phyloP scores from a whole-genome alignment of 2,113 vertebrate species.

The Rhizomys pruinosus region DNA sequence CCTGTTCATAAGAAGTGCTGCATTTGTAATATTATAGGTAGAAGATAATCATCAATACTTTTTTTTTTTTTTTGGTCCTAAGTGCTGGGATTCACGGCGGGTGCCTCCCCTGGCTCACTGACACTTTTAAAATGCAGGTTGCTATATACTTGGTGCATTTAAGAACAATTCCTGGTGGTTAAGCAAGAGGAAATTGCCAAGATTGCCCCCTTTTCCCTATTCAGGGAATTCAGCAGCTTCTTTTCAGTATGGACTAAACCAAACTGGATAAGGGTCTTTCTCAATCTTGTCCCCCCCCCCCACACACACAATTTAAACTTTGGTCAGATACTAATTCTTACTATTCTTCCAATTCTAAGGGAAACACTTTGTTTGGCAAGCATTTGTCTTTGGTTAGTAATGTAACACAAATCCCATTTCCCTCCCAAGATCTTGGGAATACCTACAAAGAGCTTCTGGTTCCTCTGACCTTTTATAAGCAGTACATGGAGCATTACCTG shows the following conservation, averaged over 20 bases:
- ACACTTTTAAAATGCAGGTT: conserved; percentile 35
- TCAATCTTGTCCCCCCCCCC: not conserved
- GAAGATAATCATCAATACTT: not conserved
- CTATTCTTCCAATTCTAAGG: not conserved
- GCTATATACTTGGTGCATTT: not conserved
- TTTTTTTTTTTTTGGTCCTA: too few relatives aligned
- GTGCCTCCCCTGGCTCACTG: too few relatives aligned
- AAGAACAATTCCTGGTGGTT: conserved; percentile 18
- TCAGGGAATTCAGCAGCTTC: conserved; percentile 1
- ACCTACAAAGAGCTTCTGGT: not conserved
- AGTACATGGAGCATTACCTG: conserved; percentile 89
- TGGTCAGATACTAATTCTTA: conserved; percentile 23
- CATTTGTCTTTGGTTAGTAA: conserved; percentile 28
- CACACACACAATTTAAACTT: conserved; percentile 19
- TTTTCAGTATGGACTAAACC: conserved; percentile 8
- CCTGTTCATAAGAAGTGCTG: conserved; percentile 39
- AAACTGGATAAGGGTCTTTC: not conserved
- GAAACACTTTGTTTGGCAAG: conserved; percentile 28
- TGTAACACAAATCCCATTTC: not conserved
- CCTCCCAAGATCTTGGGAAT: not conserved
- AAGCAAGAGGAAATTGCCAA: not conserved
- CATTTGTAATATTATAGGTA: conserved; percentile 33
- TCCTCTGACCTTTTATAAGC: conserved; percentile 17
- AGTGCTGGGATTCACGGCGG: too few relatives aligned
- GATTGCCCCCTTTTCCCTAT: not conserved